Base-by-base conservation (phyloP, 2,888 invertebrate species). In the Ophion ventricosus region DNA sequence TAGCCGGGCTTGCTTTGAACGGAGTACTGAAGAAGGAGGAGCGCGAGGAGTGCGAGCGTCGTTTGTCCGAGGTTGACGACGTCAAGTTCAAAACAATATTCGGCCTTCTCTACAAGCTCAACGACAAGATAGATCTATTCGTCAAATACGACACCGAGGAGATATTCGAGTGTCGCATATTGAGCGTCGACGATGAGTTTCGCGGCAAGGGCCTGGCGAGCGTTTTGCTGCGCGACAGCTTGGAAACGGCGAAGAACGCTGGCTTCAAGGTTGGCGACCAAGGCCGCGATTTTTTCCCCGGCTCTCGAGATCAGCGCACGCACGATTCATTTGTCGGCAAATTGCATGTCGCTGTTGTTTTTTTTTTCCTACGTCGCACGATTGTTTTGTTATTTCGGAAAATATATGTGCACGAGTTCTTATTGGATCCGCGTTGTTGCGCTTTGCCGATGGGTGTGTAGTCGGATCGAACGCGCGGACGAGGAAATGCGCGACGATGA, bases 71-170 rank as follows among this genome's bases (percentile, higher is more conserved):
- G 84, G 94, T 96, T 29, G 94, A 95, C 61, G 97, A 97, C 91
- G 94, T 95, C 81, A 96, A 96, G 89, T 97, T 96, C 92, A 96
- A 96, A 92, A 96, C 96, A 92, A 97, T 97, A 88, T 97, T 97
- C 91, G 96, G 96, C 72, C 95, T 97, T 85, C 94, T 97, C 25
- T 96, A 97, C 93, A 95, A 95, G 64, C 95, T 96, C 70, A 97
- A 96, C 92, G 94, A 95, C 73, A 95, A 95, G 87, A 91, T 96
- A 82, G 95, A 97, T 92, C 94, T 97, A 25, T 97, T 97, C 91
- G 93, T 92, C 14, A 94, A 94, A 86, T 96, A 96, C 92, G 92
- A 95, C 85, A 96, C 97, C 66, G 96, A 96, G 25, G 95, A 95
- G 88, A 95, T 97, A 67, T 96, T 97, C 91, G 97, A 97, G 93